These are phyloP conservation scores for Sepiola atlantica DNA, from an alignment of 2,888 invertebrate genomes.

Conservation along the genomic window DNA sequence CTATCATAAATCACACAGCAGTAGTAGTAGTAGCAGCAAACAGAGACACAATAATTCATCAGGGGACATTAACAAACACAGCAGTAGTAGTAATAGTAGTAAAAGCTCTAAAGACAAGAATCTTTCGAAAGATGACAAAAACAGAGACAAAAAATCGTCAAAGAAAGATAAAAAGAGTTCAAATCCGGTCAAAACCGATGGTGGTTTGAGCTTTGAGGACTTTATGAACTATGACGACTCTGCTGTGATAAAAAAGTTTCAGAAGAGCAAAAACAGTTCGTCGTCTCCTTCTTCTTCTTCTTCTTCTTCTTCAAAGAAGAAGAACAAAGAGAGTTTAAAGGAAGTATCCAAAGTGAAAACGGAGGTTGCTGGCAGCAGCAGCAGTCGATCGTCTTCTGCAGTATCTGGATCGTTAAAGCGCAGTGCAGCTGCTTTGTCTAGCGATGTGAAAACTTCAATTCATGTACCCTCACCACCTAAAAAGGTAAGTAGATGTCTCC, in stretches of 20 bases:
- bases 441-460: not conserved
- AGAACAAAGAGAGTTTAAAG: not conserved
- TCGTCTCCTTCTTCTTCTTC: not conserved
- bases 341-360: not conserved
- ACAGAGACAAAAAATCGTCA: conserved; percentile 42
- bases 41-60: not conserved
- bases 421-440: not conserved
- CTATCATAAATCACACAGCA: not conserved
- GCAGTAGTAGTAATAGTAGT: not conserved
- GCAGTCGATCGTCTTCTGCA: not conserved
- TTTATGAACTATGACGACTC: conserved; percentile 56
- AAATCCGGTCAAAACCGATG: not conserved
- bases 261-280: conserved; percentile 38
- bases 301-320: not conserved
- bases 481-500: conserved; percentile 43
- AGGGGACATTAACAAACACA: conserved; percentile 38
- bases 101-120: conserved; percentile 45
- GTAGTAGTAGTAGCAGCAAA: not conserved
- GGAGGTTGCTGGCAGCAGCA: not conserved
- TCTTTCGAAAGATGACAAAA: conserved; percentile 41
- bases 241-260: conserved; percentile 51
- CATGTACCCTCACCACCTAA: conserved; percentile 44
- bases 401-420: not conserved
- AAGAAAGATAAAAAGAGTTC: conserved; percentile 47
- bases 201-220: conserved; percentile 54